Evolutionary conservation across 2,113 vertebrate species (phyloP), one percentile per base, ranked within the genome.

Genomic region (Hassar affinis): DNA sequence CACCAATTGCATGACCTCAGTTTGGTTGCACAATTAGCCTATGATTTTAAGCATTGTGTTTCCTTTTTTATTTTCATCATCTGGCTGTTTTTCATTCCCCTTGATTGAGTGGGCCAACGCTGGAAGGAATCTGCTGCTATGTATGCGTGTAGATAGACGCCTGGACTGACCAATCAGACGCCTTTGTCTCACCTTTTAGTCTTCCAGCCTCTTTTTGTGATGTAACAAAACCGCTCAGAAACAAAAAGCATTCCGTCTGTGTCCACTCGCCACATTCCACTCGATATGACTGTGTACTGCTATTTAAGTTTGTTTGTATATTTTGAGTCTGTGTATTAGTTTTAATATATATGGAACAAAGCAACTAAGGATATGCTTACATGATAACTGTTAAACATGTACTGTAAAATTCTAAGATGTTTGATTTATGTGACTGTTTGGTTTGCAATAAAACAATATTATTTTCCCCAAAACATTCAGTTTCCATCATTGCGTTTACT

Each of bases 401-500:
- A 95, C 93, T 96, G 95, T 98, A 98, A 96, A 85, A 96, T 98
- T 98, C 94, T 95, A 95, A 95, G 95, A 96, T 95, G 95, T 96
- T 96, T 92, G 93, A 95, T 95, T 93, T 94, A 93, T 87, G 95
- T 98, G 94, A 95, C 94, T 95, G 94, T 94, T 94, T 91, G 94
- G 96, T 98, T 98, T 97, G 95, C 96, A 99, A 96, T 98, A 98
- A 99, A 97, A 90, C 89, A 92, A 92, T 90, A 93, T 92, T 93
- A 94, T 93, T 93, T 92, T 89, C 90, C 78, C 87, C 80, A 76
- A 87, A 78, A 82, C 79, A 69, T 47, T 11, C 15, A 5, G 5
- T 52, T 35, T 85, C 47, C 10, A 9, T 81, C 45, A 7, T 30
- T 45, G 52, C 9, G 3, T 27, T 62, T 35, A 49, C 62, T 22